Conservation (phyloP, 2,113 vertebrate genomes). For the Natator depressus region DNA sequence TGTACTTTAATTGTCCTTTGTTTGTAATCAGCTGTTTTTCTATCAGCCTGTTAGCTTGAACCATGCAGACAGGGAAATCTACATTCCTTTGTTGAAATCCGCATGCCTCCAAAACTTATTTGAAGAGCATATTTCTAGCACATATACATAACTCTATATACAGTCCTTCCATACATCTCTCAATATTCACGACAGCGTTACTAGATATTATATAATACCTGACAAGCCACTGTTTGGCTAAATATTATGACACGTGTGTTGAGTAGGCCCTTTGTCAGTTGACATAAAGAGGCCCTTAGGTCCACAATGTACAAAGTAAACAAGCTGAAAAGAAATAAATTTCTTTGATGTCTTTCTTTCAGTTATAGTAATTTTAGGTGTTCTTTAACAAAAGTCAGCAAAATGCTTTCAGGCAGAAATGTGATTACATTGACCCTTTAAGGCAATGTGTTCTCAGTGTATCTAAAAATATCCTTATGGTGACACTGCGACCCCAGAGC, state of each 20-base stretch:
- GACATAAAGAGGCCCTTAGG: not conserved
- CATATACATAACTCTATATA: not conserved
- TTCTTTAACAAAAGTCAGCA: not conserved
- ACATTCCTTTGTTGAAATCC: not conserved
- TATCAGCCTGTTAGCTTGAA: not conserved
- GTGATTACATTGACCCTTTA: not conserved
- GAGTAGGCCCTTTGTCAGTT: not conserved
- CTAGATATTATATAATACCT: not conserved
- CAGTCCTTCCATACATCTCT: not conserved
- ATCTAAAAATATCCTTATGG: not conserved
- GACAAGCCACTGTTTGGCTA: not conserved
- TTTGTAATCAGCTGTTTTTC: not conserved
- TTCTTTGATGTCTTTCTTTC: not conserved
- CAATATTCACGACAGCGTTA: not conserved
- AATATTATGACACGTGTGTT: not conserved
- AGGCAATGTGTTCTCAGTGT: not conserved
- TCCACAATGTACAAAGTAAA: not conserved
- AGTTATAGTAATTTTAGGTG: not conserved
- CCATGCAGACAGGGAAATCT: not conserved
- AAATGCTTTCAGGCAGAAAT: not conserved
- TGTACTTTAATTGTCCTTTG: not conserved
- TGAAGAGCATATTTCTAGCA: not conserved
- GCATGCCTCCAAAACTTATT: not conserved
- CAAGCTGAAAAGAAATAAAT: not conserved
- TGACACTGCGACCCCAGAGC: not conserved